Evolutionary conservation across 2,888 invertebrate species (phyloP).

Genomic region (Hipparchia semele): DNA sequence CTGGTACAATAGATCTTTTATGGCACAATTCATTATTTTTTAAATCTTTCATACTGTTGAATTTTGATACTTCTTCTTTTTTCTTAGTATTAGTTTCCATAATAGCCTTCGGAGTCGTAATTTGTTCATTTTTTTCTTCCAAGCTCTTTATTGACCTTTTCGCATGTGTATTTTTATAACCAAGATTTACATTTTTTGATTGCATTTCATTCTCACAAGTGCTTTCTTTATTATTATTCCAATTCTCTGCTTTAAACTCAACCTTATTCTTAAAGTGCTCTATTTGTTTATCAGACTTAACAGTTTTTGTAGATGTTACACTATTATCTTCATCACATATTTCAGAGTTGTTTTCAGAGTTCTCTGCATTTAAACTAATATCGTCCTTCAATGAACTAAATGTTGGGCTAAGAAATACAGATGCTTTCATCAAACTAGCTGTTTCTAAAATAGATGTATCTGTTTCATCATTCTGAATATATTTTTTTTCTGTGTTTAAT

Average conservation of each 20-base stretch:
- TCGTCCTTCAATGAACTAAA: constrained; percentile 53
- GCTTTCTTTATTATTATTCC: not conserved
- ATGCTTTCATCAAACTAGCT: constrained; percentile 68
- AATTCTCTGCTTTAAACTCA: not conserved
- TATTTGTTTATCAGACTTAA: not conserved
- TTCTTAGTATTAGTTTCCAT: constrained; percentile 24
- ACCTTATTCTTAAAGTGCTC: not conserved
- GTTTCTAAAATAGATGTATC: constrained; percentile 68
- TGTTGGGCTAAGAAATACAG: constrained; percentile 71
- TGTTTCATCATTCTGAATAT: constrained; percentile 31
- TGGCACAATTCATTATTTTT: constrained; percentile 43
- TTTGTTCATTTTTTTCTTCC: not conserved
- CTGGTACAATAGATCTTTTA: constrained; percentile 45
- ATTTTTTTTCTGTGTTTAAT: not conserved
- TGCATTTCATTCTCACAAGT: not conserved
- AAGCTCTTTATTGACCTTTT: not conserved
- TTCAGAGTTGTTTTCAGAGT: constrained; percentile 20
- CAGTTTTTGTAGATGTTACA: not conserved
- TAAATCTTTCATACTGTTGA: constrained; percentile 53
- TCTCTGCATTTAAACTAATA: constrained; percentile 41
- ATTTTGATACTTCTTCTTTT: constrained; percentile 35
- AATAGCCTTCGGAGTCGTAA: not conserved
- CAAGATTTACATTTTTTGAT: not conserved
- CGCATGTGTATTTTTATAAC: not conserved
- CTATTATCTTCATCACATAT: constrained; percentile 17